phyloP scores from a whole-genome alignment of 2,888 invertebrate species.

The Drosophila tripunctata region DNA sequence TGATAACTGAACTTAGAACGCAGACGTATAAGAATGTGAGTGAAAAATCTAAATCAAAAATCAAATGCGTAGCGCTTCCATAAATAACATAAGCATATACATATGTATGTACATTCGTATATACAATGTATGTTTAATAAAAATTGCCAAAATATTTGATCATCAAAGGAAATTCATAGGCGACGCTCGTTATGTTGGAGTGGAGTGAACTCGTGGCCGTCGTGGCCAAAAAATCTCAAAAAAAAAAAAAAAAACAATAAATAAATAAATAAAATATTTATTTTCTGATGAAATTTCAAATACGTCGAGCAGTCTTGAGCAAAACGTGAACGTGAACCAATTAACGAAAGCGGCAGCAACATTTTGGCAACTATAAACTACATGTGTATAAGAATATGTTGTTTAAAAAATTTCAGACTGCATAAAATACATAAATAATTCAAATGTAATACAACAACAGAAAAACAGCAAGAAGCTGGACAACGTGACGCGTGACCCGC shows the following conservation, averaged over 20 bases:
- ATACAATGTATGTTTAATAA: conserved; percentile 22
- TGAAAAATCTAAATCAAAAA: conserved; percentile 49
- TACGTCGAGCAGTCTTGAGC: conserved; percentile 39
- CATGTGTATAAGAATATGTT: neutral
- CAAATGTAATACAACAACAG: conserved; percentile 46
- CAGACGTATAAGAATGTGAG: conserved; percentile 32
- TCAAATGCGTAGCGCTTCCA: conserved; percentile 63
- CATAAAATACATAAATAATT: conserved; percentile 67
- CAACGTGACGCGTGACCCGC: conserved; percentile 77
- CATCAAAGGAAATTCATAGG: conserved; percentile 75
- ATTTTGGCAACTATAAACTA: conserved; percentile 18
- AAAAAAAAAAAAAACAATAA: conserved; percentile 25
- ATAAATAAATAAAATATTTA: conserved; percentile 48
- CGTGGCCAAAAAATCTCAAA: conserved; percentile 31
- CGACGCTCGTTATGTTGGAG: conserved; percentile 38
- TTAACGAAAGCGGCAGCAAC: conserved; percentile 44
- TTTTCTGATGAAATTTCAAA: conserved; percentile 68
- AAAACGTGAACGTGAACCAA: conserved; percentile 71
- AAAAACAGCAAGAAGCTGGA: conserved; percentile 45
- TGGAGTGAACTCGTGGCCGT: conserved; percentile 75
- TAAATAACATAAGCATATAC: conserved; percentile 36
- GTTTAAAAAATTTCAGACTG: conserved; percentile 40
- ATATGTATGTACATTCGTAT: neutral
- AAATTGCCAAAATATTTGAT: conserved; percentile 44
- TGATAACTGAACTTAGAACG: conserved; percentile 38